Base-by-base conservation (phyloP, 2,113 vertebrate species). In the Microtus richardsoni region DNA sequence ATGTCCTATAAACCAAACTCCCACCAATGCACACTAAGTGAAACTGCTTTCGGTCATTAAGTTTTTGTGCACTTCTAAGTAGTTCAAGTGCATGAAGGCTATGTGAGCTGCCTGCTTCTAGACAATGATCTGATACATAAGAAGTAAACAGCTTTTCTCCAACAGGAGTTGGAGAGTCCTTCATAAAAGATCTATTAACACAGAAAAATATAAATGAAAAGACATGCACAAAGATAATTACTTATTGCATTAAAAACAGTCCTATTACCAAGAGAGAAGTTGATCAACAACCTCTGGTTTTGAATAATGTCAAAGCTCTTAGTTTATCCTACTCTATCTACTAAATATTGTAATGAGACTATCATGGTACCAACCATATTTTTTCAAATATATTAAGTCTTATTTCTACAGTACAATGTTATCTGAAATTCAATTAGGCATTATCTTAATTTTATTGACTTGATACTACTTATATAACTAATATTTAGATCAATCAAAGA, bases 271-370 rank as follows among this genome's bases (percentile, higher is more conserved):
- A 4, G 1, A 28, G 36, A 95, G 9, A 58, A 88, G 10, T 80
- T 21, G 75, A 71, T 17, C 68, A 22, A 58, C 83, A 91, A 91
- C 19, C 10, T 71, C 66, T 13, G 60, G 10, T 41, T 86, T 93
- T 93, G 83, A 74, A 94, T 74, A 13, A 89, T n/a, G 90, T 90
- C 84, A 41, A 90, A 77, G 3, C 36, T 84, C 52, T 64, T 41
- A 75, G 3, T 87, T 89, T 84, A 90, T 73, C 7, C 93, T 70
- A 68, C 3, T 74, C 36, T 71, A 86, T 24, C 30, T 12, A 49
- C 26, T 68, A 79, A 96, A 70, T 75, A 95, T 86, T 92, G 92
- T 88, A 96, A 66, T 93, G 24, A 95, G 10, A 91, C 88, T 85
- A 92, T 22, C 24, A 88, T 47, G 22, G 22, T 85, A 11, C 4